These are phyloP conservation scores for Drosophila pseudotakahashii DNA, from an alignment of 2,888 invertebrate genomes.

Conservation along the genomic window DNA sequence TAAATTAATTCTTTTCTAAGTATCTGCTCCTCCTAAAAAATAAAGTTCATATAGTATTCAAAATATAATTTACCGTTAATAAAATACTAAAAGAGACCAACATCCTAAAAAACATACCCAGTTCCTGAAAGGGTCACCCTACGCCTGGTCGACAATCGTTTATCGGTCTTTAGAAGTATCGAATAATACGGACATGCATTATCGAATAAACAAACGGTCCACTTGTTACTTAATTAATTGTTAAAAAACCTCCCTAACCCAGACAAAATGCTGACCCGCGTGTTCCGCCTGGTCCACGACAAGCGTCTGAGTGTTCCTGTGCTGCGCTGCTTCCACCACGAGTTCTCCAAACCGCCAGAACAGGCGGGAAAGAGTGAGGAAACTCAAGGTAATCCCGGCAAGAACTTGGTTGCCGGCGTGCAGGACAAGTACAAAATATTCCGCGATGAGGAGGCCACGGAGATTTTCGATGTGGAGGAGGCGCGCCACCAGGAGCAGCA, in stretches of 20 bases:
- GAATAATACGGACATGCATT: too few species aligned
- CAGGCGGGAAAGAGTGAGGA: conserved; percentile 3
- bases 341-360: conserved; percentile 69
- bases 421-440: conserved; percentile 89
- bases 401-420: conserved; percentile 84
- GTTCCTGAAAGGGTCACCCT: too few species aligned
- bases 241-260: neutral
- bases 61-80: too few species aligned
- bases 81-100: too few species aligned
- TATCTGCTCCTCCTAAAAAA: too few species aligned
- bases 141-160: too few species aligned
- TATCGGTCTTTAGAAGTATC: too few species aligned
- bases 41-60: too few species aligned
- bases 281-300: conserved; percentile 73
- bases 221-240: conserved; percentile 1
- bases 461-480: conserved; percentile 91
- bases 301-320: conserved; percentile 68
- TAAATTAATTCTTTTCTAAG: too few species aligned
- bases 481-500: conserved; percentile 84
- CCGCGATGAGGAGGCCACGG: conserved; percentile 88
- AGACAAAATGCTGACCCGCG: conserved; percentile 65
- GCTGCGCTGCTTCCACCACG: conserved; percentile 79
- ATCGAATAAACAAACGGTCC: too few species aligned
- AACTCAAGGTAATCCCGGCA: neutral
- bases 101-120: too few species aligned